Evolutionary conservation across 2,888 invertebrate species (phyloP).

Genomic region (Sarcophaga carnaria): DNA sequence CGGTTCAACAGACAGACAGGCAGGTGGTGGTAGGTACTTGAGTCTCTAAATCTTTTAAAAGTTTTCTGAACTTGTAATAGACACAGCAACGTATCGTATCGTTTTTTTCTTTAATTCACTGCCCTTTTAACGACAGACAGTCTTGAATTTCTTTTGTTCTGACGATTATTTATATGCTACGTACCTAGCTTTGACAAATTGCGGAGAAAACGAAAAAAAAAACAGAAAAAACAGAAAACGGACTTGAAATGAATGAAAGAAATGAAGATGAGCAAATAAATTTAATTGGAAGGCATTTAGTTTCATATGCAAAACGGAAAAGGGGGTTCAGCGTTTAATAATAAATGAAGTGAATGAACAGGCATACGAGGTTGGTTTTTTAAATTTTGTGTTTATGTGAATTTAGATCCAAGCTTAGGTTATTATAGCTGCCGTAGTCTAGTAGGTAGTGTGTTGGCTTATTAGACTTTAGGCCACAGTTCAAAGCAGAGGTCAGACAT

Average conservation of each 20-base stretch:
- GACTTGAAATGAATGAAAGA: too few species aligned
- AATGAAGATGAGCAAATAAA: neutral
- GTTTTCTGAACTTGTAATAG: slow-evolving; percentile 19
- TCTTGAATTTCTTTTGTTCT: neutral
- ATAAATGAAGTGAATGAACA: neutral
- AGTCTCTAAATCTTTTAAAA: slow-evolving; percentile 11
- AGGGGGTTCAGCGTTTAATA: neutral
- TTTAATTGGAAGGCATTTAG: neutral
- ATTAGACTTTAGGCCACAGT: too few species aligned
- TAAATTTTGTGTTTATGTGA: too few species aligned
- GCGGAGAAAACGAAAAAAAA: too few species aligned
- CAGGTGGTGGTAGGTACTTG: neutral
- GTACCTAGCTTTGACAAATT: too few species aligned
- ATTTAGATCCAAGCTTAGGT: too few species aligned
- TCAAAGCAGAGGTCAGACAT: too few species aligned
- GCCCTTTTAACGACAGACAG: neutral
- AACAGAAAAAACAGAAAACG: too few species aligned
- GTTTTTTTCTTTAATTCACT: neutral
- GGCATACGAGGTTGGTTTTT: too few species aligned
- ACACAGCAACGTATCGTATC: neutral
- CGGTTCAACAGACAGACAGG: neutral
- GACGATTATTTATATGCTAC: too few species aligned
- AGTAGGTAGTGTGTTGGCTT: too few species aligned
- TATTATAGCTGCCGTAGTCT: too few species aligned
- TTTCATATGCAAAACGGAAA: neutral